Percentiles rank a stretch among this genome's conserved stretches.
phyloP scores from a whole-genome alignment of 2,888 invertebrate genomes.

The Andrena dorsata region DNA sequence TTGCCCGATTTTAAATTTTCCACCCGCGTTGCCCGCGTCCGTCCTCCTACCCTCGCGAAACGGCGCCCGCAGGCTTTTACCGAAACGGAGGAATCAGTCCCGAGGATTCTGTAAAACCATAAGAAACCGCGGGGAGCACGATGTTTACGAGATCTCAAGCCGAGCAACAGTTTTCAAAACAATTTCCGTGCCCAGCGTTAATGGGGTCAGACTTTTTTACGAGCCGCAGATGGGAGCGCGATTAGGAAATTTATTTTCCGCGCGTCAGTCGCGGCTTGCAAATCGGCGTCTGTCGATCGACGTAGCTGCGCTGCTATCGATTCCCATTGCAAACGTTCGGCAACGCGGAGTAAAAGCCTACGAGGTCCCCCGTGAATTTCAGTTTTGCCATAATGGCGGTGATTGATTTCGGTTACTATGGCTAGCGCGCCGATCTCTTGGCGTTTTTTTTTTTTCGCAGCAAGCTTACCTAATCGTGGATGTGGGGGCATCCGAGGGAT shows the following conservation, averaged over 20 bases:
- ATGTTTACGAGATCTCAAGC: background rate
- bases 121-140: too few relatives aligned
- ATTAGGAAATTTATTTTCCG: conserved; percentile 2
- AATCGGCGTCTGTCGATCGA: background rate
- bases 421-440: background rate
- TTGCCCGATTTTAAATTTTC: conserved; percentile 57
- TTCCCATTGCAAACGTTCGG: too few relatives aligned
- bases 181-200: background rate
- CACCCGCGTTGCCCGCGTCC: background rate
- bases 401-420: conserved; percentile 48
- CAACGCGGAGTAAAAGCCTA: background rate
- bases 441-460: conserved; percentile 1
- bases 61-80: background rate
- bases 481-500: conserved; percentile 25
- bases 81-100: background rate
- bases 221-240: background rate
- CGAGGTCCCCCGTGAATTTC: background rate
- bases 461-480: conserved; percentile 61
- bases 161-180: background rate
- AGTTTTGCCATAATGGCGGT: conserved; percentile 54
- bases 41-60: background rate
- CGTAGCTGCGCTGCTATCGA: background rate
- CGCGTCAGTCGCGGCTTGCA: background rate
- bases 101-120: background rate
- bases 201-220: conserved; percentile 4